Base-by-base conservation (phyloP, 2,888 invertebrate genomes). In the Lordiphosa andalusiaca region DNA sequence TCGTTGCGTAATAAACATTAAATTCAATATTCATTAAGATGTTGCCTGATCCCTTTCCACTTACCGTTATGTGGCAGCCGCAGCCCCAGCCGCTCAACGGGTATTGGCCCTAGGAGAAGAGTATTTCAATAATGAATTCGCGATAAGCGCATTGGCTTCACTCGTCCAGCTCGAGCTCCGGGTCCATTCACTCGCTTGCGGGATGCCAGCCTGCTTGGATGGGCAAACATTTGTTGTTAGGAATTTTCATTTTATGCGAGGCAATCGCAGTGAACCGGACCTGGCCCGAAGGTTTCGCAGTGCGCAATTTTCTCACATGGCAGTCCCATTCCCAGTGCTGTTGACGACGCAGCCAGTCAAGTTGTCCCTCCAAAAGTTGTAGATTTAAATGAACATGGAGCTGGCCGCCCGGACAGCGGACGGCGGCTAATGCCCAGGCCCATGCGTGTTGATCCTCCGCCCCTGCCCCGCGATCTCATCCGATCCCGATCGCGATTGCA, bases 321-420 rank as follows among this genome's bases (percentile, higher is more conserved):
- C 65, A 56, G 40, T 54, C 47, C 67, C 65, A 68, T 63, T 67
- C 55, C 58, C 55, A 72, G 67, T 66, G 71, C 65, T 58, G 57
- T 61, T 63, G 67, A 54, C 51, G 41, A 49, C 39, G 50, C 50
- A 50, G 44, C 25, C 53, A 81, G 80, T 82, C 81, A 80, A 85
- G 81, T 85, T 85, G 87, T 85, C 85, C 85, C 87, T 87, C 85
- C 72, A 71, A 83, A 73, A 68, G 81, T 85, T 85, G 84, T 84
- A 81, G 84, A 85, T 84, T 83, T 85, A 82, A 82, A 85, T 85
- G 81, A 85, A 85, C 85, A 85, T 80, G 85, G 71, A 77, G 81
- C 71, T 75, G 81, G 60, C 57, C 65, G 64, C 50, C 53, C 44
- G 64, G 64, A 64, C 55, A 60, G 38, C 38, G 50, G 65, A 68